Base-by-base conservation (phyloP, 1,140 invertebrate species). In the Euwallacea similis region DNA sequence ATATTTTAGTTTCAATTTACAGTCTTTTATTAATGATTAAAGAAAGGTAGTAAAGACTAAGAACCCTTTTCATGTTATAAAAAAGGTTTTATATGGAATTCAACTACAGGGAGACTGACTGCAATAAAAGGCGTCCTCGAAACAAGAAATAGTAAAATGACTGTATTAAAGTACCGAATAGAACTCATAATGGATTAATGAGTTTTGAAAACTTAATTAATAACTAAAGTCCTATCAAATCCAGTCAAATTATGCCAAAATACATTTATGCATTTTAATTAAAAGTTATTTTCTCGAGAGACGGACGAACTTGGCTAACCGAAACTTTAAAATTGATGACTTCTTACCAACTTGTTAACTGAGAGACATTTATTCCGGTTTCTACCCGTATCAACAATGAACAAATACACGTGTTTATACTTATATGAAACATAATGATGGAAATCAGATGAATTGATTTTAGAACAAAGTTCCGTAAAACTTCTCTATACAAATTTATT, bases 201-300 rank as follows among this genome's bases (percentile, higher is more conserved):
- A 50, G 46, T 50, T 50, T 50, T 50, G 46, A 50, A 50, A 50
- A 50, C 46, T 50, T 50, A 50, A 50, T 50, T 50, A 50, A 50
- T 10, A 50, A 50, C 46, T 50, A 50, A 50, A 50, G 46, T 50
- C 46, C 46, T 50, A 56, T 56, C 54, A 56, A 21, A 56, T 56
- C 16, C 54, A 56, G 16, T 56, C n/a, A 56, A 56, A 56, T 56
- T 56, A 56, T 56, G 54, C 54, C 54, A 56, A 56, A 56, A 21
- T 15, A 56, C 54, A 56, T 56, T 56, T 56, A 21, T 56, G 54
- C 54, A 56, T 56, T 56, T 56, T 56, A 56, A 56, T 56, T 56
- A 21, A 21, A 56, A 56, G 54, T 56, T 56, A 56, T 56, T 15
- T 56, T 56, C 54, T 56, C 16, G 8, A 56, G n/a, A 15, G 16